These are phyloP conservation scores for Chamaetylas fuelleborni DNA, from an alignment of 2,113 vertebrate species.

Conservation along the genomic window DNA sequence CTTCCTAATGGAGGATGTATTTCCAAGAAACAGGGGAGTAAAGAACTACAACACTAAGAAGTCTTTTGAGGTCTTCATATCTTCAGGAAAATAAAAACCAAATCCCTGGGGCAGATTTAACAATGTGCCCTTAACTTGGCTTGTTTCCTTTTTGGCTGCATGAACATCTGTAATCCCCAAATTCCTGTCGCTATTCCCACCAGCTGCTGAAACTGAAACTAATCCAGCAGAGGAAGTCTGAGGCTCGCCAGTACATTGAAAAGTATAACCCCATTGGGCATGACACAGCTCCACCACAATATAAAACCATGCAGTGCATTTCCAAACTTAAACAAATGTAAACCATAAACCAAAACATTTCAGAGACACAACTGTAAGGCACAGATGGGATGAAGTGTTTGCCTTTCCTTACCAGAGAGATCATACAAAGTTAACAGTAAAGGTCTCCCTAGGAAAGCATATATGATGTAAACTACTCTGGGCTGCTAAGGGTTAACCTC, in stretches of 20 bases:
- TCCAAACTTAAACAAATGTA: not conserved
- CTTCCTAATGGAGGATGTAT: not conserved
- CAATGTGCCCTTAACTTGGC: not conserved
- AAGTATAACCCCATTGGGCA: not conserved
- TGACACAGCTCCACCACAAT: not conserved
- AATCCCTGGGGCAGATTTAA: not conserved
- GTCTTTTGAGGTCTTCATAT: not conserved
- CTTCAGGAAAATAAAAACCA: not conserved
- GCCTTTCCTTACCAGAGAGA: not conserved
- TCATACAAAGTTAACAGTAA: not conserved
- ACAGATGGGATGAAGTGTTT: not conserved
- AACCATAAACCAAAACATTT: not conserved
- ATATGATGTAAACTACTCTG: not conserved
- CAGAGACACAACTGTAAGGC: not conserved
- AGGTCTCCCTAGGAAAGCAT: not conserved
- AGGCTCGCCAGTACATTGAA: not conserved
- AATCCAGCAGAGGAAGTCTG: not conserved
- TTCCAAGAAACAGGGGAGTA: not conserved
- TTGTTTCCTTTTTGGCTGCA: not conserved
- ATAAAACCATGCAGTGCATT: not conserved
- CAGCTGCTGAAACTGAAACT: not conserved
- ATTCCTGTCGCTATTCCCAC: conserved; percentile 18
- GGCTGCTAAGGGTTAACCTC: conserved; percentile 45
- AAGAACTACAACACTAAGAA: not conserved
- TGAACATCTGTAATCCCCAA: conserved; percentile 23